A percentile compares a stretch with the other conserved stretches of the same genome.
Conservation (phyloP, 2,113 vertebrate species). For the Callorhinus ursinus region DNA sequence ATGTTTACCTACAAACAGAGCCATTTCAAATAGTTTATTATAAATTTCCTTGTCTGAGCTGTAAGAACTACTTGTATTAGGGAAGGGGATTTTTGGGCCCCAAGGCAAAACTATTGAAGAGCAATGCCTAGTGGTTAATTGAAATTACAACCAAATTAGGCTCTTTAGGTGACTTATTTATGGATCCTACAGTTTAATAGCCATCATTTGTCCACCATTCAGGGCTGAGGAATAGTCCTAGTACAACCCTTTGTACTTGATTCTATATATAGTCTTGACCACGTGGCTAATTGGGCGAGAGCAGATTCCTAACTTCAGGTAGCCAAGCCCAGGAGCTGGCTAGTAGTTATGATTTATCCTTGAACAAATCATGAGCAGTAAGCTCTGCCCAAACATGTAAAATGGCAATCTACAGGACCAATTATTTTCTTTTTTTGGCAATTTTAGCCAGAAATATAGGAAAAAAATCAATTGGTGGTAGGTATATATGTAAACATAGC, state of each 20-base stretch:
- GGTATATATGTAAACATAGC: neutral
- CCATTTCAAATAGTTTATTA: neutral
- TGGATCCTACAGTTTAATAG: neutral
- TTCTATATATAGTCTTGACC: neutral
- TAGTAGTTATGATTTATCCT: neutral
- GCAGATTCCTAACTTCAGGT: neutral
- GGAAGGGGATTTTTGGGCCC: neutral
- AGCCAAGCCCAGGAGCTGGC: neutral
- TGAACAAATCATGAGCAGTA: neutral
- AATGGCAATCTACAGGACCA: neutral
- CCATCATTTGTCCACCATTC: neutral
- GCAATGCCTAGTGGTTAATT: neutral
- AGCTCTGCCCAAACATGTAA: neutral
- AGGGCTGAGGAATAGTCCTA: neutral
- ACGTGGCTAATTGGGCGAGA: fast-evolving
- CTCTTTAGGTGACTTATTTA: neutral
- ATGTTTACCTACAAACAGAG: neutral
- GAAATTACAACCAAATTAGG: neutral
- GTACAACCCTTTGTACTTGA: neutral
- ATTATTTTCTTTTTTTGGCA: neutral
- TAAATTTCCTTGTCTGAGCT: neutral
- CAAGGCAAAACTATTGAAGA: neutral
- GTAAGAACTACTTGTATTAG: neutral
- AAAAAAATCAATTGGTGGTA: neutral
- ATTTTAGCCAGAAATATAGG: neutral